These are phyloP conservation scores for Myzus persicae DNA, from an alignment of 1,140 invertebrate species.

Conservation along the genomic window DNA sequence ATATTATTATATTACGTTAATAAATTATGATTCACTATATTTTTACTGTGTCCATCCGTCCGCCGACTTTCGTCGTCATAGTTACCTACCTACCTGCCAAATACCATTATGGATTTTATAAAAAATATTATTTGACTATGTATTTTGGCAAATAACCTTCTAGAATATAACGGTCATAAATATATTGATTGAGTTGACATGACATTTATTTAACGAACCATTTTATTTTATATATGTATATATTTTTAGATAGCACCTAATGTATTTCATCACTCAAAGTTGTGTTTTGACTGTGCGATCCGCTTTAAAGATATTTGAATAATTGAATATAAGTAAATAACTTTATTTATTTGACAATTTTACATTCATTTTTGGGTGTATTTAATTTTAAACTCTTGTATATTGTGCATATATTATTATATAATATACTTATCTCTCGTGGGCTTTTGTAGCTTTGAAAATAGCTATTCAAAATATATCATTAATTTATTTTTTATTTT, in stretches of 20 bases:
- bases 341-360: background rate
- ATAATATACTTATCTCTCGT: background rate
- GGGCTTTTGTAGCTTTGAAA: background rate
- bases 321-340: too few species aligned
- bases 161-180: background rate
- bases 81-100: conserved; percentile 1
- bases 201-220: background rate
- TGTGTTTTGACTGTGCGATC: background rate
- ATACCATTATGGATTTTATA: background rate
- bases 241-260: background rate
- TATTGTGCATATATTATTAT: background rate
- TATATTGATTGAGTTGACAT: background rate
- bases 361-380: background rate
- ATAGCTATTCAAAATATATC: background rate
- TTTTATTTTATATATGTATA: background rate
- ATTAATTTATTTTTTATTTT: background rate
- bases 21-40: background rate
- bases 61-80: background rate
- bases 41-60: background rate
- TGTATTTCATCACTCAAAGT: too few species aligned
- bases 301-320: background rate
- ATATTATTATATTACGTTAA: background rate
- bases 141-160: background rate
- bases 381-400: background rate
- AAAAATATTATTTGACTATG: conserved; percentile 10